phyloP scores from a whole-genome alignment of 2,797 vertebrate species.

The Sebastolobus alascanus region DNA sequence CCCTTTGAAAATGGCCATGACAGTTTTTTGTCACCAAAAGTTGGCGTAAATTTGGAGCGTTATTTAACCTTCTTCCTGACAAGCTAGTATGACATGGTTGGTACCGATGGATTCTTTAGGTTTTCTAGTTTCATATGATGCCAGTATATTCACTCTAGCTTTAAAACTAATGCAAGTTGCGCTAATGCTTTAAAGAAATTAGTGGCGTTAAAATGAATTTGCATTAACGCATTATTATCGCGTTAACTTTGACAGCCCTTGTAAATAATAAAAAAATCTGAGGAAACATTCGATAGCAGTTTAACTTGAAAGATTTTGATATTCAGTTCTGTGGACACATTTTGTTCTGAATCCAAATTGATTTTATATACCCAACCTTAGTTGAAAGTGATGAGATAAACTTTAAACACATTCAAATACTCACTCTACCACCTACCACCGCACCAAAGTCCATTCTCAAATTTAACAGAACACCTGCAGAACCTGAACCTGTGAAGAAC shows the following conservation, averaged over 20 bases:
- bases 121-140: too few relatives aligned
- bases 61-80: too few relatives aligned
- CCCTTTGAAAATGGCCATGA: fast-evolving
- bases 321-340: neutral
- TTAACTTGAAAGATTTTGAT: neutral
- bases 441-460: too few relatives aligned
- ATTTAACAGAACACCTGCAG: too few relatives aligned
- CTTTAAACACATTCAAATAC: neutral
- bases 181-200: fast-evolving
- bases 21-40: too few relatives aligned
- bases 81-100: too few relatives aligned
- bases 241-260: too few relatives aligned
- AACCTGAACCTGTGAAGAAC: too few relatives aligned
- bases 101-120: too few relatives aligned
- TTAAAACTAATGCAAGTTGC: too few relatives aligned
- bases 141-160: too few relatives aligned
- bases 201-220: fast-evolving
- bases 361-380: neutral
- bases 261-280: neutral
- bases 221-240: too few relatives aligned
- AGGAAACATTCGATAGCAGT: neutral
- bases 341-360: neutral
- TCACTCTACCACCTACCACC: neutral
- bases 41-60: fast-evolving
- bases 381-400: neutral